Evolutionary conservation across 2,113 vertebrate genomes (phyloP).

Genomic region (Nipponia nippon): DNA sequence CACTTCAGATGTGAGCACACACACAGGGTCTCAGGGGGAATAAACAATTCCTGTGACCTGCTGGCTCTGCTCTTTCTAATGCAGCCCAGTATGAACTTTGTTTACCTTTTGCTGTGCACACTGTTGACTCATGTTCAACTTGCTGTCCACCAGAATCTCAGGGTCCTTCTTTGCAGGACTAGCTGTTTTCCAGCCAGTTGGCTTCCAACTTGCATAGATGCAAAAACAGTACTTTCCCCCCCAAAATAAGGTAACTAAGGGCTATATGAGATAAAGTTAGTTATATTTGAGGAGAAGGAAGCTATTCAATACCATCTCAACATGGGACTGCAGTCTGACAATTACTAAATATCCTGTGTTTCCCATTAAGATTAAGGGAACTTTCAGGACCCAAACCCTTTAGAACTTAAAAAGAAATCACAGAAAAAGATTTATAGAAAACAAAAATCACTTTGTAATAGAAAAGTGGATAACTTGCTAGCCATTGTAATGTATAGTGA

Average conservation of each 20-base stretch:
- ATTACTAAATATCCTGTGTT: neutral
- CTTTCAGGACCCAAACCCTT: neutral
- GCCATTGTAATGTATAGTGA: neutral
- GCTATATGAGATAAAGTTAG: neutral
- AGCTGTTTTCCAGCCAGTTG: neutral
- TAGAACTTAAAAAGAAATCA: neutral
- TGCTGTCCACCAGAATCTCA: neutral
- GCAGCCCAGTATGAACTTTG: no score
- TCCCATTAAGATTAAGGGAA: neutral
- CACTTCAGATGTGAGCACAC: neutral
- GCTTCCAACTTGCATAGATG: rapidly evolving
- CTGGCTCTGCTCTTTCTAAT: neutral
- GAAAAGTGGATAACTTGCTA: neutral
- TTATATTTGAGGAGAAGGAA: neutral
- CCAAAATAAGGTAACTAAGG: neutral
- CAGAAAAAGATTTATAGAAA: neutral
- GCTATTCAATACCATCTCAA: neutral
- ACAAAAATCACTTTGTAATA: neutral
- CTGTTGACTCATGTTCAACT: neutral
- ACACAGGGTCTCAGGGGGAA: neutral
- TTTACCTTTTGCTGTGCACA: neutral
- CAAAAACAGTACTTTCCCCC: neutral
- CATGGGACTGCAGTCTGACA: neutral
- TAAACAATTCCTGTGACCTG: rapidly evolving
- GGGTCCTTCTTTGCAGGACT: neutral